Evolutionary conservation across 1,140 invertebrate species (phyloP), one percentile per base, ranked within the genome.

Genomic region (Trachelipus rathkii): DNA sequence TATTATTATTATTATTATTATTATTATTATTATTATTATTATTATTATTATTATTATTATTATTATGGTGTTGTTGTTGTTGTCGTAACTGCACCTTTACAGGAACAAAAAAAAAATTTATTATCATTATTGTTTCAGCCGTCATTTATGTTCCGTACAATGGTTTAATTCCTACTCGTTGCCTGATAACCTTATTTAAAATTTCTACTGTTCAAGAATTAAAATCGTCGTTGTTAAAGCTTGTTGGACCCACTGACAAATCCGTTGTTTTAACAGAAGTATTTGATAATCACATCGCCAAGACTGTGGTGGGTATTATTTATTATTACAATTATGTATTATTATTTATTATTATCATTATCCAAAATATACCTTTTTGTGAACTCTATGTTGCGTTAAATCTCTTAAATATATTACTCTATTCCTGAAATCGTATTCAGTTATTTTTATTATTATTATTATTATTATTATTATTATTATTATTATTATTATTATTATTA

Each of bases 221-320:
- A 11, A 89, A 89, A 80, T 73, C 72, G 24, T 74, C 74, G 15
- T 68, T 81, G 13, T 76, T 74, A 23, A 76, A 74, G 67, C 19
- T 78, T 33, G 53, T 76, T 3, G 77, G 76, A 19, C 81, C 85
- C 77, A 15, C 84, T 84, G 71, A 84, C 76, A 53, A 85, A 82
- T 76, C 83, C 84, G 75, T 78, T 53, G 86, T 89, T n/a, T 81
- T 91, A 15, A 89, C 89, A 23, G 89, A 91, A 85, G 89, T 91
- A 46, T 83, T 90, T 23, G 88, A 91, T 69, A 87, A 89, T 84
- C 89, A 91, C 81, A 88, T 91, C 82, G 87, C 89, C 15, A 88
- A 88, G 82, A 87, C 89, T 81, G 82, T 91, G 86, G 90, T 80
- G 46, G 71, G 79, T 72, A n/a, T n/a, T 68, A 10, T 44, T 44